These are phyloP conservation scores for Channa argus DNA, from an alignment of 2,113 vertebrate genomes.

Conservation along the genomic window DNA sequence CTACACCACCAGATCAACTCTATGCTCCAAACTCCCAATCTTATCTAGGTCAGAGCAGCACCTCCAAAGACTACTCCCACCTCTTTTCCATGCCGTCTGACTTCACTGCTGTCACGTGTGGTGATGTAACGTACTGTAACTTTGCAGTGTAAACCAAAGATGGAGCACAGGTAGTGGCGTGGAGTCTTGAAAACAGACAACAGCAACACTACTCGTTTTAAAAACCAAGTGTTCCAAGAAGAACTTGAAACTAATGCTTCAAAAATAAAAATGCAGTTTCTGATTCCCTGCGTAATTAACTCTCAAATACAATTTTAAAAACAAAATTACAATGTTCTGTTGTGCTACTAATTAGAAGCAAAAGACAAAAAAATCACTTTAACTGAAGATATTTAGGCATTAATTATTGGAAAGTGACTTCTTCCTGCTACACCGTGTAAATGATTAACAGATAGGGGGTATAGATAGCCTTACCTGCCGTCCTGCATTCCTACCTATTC, in stretches of 20 bases:
- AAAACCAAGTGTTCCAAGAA: conserved; percentile 5
- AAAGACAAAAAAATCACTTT: not conserved
- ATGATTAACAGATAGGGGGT: conserved; percentile 62
- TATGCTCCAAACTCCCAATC: conserved; percentile 45
- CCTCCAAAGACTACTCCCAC: conserved; percentile 61
- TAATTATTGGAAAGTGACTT: too few relatives aligned
- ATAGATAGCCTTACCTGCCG: conserved; percentile 31
- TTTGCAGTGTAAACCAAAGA: conserved; percentile 55
- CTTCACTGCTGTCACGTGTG: conserved; percentile 63
- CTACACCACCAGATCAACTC: conserved; percentile 52
- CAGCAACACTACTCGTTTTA: conserved; percentile 16
- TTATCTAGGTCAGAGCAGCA: conserved; percentile 75
- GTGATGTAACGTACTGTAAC: conserved; percentile 79
- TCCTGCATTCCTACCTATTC: conserved; percentile 67
- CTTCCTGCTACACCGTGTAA: conserved; percentile 29
- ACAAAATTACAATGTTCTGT: not conserved
- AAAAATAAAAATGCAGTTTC: not conserved
- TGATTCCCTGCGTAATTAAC: not conserved
- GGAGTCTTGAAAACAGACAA: conserved; percentile 19
- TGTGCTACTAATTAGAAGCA: too few relatives aligned
- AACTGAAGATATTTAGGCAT: not conserved
- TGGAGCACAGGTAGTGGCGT: conserved; percentile 43
- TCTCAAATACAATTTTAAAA: conserved; percentile 14
- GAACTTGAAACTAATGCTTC: not conserved
- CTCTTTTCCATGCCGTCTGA: conserved; percentile 40